Conservation (phyloP, 2,113 vertebrate genomes). For the Cynocephalus volans region DNA sequence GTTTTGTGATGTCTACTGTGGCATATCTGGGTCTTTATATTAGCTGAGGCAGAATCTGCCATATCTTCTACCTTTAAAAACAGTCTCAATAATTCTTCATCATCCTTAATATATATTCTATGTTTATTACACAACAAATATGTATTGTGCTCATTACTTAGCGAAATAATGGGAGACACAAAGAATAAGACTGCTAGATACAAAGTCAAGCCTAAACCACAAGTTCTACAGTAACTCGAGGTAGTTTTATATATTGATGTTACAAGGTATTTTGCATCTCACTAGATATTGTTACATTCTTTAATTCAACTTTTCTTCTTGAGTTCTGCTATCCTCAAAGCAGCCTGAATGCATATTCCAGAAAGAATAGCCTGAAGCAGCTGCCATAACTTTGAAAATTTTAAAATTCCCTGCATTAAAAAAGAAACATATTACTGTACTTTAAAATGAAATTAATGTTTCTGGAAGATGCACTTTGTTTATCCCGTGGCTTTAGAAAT, state of each 20-base stretch:
- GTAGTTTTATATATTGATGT: background rate
- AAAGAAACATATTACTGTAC: background rate
- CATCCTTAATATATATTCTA: background rate
- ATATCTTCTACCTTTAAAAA: background rate
- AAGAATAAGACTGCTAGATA: background rate
- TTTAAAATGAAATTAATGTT: conserved; percentile 63
- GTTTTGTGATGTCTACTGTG: background rate
- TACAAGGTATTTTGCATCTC: background rate
- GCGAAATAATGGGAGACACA: background rate
- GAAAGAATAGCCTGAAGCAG: background rate
- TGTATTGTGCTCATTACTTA: background rate
- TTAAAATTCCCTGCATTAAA: background rate
- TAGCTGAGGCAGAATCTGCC: background rate
- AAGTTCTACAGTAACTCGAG: background rate
- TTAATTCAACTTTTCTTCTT: background rate
- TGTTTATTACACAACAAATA: background rate
- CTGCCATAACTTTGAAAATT: conserved; percentile 23
- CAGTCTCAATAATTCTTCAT: background rate
- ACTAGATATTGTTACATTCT: background rate
- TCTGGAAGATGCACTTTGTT: background rate
- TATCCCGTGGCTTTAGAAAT: conserved; percentile 59
- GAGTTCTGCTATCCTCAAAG: background rate
- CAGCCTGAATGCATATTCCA: background rate
- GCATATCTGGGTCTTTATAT: background rate
- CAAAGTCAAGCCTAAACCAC: background rate